Percentiles rank a stretch among this genome's conserved stretches.
phyloP scores from a whole-genome alignment of 2,888 invertebrate genomes.

The Chymomyza procnemis region DNA sequence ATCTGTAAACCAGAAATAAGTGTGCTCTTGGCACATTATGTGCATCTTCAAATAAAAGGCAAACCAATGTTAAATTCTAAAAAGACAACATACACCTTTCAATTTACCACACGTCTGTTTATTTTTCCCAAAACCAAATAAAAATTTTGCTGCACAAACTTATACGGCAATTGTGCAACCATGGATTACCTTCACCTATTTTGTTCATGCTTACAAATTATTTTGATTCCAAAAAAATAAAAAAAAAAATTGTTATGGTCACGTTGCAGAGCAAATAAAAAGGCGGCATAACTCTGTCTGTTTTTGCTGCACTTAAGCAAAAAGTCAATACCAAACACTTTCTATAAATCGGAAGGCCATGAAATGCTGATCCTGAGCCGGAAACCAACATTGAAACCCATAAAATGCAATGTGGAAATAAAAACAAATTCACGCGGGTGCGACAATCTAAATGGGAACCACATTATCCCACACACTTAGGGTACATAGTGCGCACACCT shows the following conservation, averaged over 20 bases:
- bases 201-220: neutral
- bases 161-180: too few relatives aligned
- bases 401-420: conserved; percentile 70
- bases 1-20: too few relatives aligned
- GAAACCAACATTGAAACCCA: conserved; percentile 37
- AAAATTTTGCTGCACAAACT: too few relatives aligned
- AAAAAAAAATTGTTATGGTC: conserved; percentile 1
- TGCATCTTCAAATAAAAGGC: too few relatives aligned
- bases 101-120: too few relatives aligned
- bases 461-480: conserved; percentile 41
- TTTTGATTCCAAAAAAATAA: conserved; percentile 1
- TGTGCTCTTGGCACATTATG: too few relatives aligned
- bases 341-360: neutral
- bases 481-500: neutral
- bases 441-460: conserved; percentile 68
- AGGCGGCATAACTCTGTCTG: too few relatives aligned
- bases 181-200: neutral
- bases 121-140: too few relatives aligned
- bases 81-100: too few relatives aligned
- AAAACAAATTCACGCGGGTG: conserved; percentile 71
- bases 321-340: neutral
- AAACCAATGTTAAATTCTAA: too few relatives aligned
- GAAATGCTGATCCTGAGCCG: neutral
- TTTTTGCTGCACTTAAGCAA: neutral
- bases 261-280: neutral